Evolutionary conservation across 2,888 invertebrate species (phyloP), one percentile per base, ranked within the genome.

Genomic region (Gandaritis pyraliata): DNA sequence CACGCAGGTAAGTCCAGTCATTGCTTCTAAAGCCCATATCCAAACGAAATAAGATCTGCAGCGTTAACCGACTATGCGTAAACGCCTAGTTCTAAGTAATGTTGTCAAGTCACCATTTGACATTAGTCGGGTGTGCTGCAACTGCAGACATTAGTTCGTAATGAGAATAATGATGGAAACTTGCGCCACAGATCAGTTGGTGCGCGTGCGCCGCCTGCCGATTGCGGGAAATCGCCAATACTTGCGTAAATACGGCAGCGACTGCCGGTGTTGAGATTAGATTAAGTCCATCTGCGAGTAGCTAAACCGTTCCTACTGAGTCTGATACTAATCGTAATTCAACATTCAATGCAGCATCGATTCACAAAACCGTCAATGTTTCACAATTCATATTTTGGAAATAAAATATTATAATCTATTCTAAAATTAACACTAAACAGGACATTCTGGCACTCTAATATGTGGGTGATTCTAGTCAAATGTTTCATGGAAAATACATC

Each of bases 231-330:
- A 86, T 84, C 83, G 81, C 77, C 79, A 76, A 80, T 82, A 82
- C 87, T 91, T 91, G 90, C 91, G 90, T 88, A 90, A 91, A 86
- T 83, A 78, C 83, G 76, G 82, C 82, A 87, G 86, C 79, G 66
- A 71, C 75, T 72, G 72, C 76, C 72, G 72, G 75, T 73, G 73
- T 74, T 75, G 62, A 76, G 74, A 76, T 80, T 77, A 78, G 75
- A 78, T 78, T 76, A 66, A 76, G 70, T 72, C 66, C 71, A 77
- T 81, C 76, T 68, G 6, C 23, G 23, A 23, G 23, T 23, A 74
- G 65, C 76, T 69, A 73, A 65, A 72, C 65, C 67, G 43, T 65
- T 70, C 67, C 57, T 58, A 58, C 64, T 68, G 61, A 67, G 72
- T 65, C 70, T 66, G 70, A 69, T 71, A 72, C 70, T 70, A 68